Base-by-base conservation (phyloP, 2,113 vertebrate genomes). In the Trogon melanurus region DNA sequence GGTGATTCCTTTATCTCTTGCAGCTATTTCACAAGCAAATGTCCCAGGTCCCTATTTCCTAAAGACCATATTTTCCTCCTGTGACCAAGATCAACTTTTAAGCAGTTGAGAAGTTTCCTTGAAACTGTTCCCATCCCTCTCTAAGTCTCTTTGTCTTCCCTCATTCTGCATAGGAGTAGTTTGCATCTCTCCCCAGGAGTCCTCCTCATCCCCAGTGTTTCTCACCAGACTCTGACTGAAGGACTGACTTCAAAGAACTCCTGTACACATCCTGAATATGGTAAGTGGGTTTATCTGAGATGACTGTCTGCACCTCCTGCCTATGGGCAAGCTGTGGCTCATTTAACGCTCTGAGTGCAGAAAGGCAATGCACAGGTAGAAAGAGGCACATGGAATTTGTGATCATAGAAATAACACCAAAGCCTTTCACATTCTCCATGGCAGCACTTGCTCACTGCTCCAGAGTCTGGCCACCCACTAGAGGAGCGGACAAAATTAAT, bases 401-500 rank as follows among this genome's bases (percentile, higher is more conserved):
- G 47, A 38, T 36, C 53, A 71, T 2, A 86, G 69, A 83, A 88
- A 74, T 41, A 48, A 64, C 2, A 3, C 7, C 29, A 51, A 66
- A 41, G 21, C 9, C 15, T 54, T 30, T 11, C 56, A 45, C 19
- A 5, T 74, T 69, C 34, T 66, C 30, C 27, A 20, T 25, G 26
- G 4, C 32, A 79, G 17, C 22, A 60, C 44, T 80, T 80, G 9
- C 8, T 82, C 27, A 38, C 5, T 58, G 17, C 44, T 53, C 30
- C 20, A 16, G 32, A 70, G 41, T 9, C 75, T 10, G 7, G 22
- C 11, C 32, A 54, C 8, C 22, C 27, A 72, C 44, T 0, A 0
- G n/a, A 76, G 45, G 10, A 20, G 13, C 12, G 34, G 23, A 10
- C 16, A 82, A 69, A 81, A 29, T 3, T 50, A 50, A 54, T 6